These are phyloP conservation scores for Antennarius striatus DNA, from an alignment of 2,113 vertebrate species.

Conservation along the genomic window DNA sequence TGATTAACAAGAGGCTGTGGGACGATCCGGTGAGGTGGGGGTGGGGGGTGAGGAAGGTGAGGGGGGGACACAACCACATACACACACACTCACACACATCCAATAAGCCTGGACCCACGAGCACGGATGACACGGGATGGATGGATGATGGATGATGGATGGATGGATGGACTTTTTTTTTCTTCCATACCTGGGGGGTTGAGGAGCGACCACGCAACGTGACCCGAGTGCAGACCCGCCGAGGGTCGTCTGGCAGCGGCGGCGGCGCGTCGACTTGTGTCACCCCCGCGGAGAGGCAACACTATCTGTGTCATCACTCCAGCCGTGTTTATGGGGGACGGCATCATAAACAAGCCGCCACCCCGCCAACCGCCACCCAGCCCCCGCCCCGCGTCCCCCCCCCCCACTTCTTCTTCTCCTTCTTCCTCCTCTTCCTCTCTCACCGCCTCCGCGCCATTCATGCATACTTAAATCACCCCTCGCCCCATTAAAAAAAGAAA, in stretches of 20 bases:
- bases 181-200: conserved; percentile 88
- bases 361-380: conserved; percentile 39
- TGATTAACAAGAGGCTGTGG: conserved; percentile 71
- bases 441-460: conserved; percentile 83
- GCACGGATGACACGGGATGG: conserved; percentile 43
- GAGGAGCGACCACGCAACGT: conserved; percentile 86
- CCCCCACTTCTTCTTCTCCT: neutral
- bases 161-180: conserved; percentile 45
- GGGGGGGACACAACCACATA: conserved; percentile 51
- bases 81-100: conserved; percentile 66
- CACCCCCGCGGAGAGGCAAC: conserved; percentile 87
- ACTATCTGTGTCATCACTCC: conserved; percentile 96
- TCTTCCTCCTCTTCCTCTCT: conserved; percentile 36
- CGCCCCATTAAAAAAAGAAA: conserved; percentile 85
- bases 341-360: conserved; percentile 98
- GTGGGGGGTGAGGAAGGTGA: conserved; percentile 32
- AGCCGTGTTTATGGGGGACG: conserved; percentile 98
- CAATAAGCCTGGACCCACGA: conserved; percentile 58
- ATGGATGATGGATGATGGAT: conserved; percentile 37
- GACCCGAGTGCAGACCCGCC: conserved; percentile 90
- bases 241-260: conserved; percentile 80
- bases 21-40: conserved; percentile 41
- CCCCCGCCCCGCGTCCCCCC: conserved; percentile 46
- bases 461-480: conserved; percentile 98
- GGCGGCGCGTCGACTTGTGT: conserved; percentile 88